phyloP scores from a whole-genome alignment of 2,888 invertebrate species.

The Limnephilus rhombicus region DNA sequence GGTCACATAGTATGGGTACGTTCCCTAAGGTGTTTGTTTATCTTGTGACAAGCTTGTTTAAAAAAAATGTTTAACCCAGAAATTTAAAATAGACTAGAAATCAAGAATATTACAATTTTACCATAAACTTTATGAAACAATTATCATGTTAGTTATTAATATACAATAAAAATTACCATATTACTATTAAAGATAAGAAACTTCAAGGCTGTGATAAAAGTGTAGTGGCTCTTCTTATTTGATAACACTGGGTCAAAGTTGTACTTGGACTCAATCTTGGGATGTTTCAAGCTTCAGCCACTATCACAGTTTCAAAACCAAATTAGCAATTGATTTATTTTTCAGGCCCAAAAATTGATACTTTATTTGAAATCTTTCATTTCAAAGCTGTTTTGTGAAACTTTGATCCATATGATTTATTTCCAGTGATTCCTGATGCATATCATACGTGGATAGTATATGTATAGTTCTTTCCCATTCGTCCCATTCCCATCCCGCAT shows the following conservation, averaged over 20 bases:
- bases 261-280: not conserved
- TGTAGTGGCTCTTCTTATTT: not conserved
- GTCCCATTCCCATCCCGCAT: too few relatives aligned
- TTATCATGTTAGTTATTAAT: not conserved
- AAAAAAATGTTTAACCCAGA: too few relatives aligned
- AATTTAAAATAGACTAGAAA: too few relatives aligned
- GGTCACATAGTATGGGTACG: too few relatives aligned
- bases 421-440: too few relatives aligned
- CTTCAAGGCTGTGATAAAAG: not conserved
- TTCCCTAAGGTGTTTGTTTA: too few relatives aligned
- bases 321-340: too few relatives aligned
- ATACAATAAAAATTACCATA: not conserved
- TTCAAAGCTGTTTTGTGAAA: not conserved
- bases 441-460: too few relatives aligned
- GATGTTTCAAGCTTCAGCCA: not conserved
- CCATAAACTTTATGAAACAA: too few relatives aligned
- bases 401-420: not conserved
- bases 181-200: not conserved
- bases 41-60: too few relatives aligned
- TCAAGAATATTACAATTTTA: too few relatives aligned
- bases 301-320: not conserved
- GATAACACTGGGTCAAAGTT: not conserved
- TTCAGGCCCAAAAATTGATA: not conserved
- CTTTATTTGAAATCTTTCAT: not conserved
- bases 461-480: too few relatives aligned